These are phyloP conservation scores for Cyprinus carpio DNA, from an alignment of 2,113 vertebrate species.

Conservation along the genomic window DNA sequence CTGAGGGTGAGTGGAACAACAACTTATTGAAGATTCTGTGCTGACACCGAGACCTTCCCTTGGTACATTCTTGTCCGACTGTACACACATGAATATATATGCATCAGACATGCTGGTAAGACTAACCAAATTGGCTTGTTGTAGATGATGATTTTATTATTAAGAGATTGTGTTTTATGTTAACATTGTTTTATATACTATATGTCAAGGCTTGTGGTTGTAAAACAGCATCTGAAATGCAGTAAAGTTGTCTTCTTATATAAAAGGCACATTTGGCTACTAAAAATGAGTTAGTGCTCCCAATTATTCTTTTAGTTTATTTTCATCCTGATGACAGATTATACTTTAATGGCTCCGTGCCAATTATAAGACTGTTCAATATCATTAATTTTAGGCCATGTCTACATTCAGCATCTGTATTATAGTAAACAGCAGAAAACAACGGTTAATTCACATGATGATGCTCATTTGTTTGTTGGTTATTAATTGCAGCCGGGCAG, in stretches of 20 bases:
- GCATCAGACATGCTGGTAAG: background rate
- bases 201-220: background rate
- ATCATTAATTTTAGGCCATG: conserved; percentile 6
- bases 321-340: conserved; percentile 24
- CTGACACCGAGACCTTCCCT: conserved; percentile 11
- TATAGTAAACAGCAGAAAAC: conserved; percentile 37
- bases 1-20: background rate
- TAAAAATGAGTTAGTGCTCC: conserved; percentile 21
- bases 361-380: conserved; percentile 8
- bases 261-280: background rate
- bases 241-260: conserved; percentile 14
- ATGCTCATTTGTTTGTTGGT: conserved; percentile 56
- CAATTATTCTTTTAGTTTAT: conserved; percentile 12
- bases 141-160: background rate
- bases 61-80: conserved; percentile 11
- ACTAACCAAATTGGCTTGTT: background rate
- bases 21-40: conserved; percentile 37
- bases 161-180: background rate
- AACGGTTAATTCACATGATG: conserved; percentile 50
- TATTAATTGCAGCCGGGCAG: conserved; percentile 71
- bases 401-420: conserved; percentile 34
- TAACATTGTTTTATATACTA: background rate
- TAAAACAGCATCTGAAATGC: conserved; percentile 12
- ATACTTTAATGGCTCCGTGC: conserved; percentile 16
- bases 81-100: no score